Base-by-base conservation (phyloP, 2,113 vertebrate genomes). In the Dendrocopos noguchii region DNA sequence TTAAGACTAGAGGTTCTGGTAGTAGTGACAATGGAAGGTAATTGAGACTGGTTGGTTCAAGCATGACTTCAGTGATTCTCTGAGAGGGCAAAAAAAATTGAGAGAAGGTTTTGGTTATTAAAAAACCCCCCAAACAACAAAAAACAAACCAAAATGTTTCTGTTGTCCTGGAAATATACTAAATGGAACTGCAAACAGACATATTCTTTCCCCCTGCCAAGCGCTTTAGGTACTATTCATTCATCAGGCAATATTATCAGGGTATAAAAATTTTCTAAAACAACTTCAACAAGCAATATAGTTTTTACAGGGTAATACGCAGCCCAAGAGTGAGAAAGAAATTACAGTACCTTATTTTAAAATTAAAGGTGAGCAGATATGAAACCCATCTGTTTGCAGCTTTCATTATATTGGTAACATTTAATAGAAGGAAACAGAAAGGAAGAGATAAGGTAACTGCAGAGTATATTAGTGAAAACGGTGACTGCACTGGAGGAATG, bases 351-450 rank as follows among this genome's bases (percentile, higher is more conserved):
- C 10, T 95, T 87, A 39, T 81, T 94, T 89, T 80, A 79, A 93
- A 95, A 93, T 92, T 64, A 96, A 94, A 92, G 44, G 57, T 88
- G 79, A 91, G 42, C 33, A 88, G 65, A 94, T 86, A 81, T n/a
- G 33, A 94, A 91, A 91, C 14, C 19, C 66, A 53, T 68, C 85
- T 85, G 29, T 90, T 88, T 80, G 29, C 50, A 80, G 47, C 33
- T 96, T 91, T 94, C 33, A 59, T 86, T 88, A 52, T 44, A 53
- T 82, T 52, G 47, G 61, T 95, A 80, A 6, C 65, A 57, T n/a
- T 76, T 91, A 77, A 42, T 47, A 78, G 52, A 64, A 85, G n/a
- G 44, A 80, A 93, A 64, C 27, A 42, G 13, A 27, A 71, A 80
- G 66, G 29, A 89, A 70, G 20, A 18, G 6, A 59, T 65, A 67